phyloP scores from a whole-genome alignment of 2,797 vertebrate genomes.

The Menidia menidia region DNA sequence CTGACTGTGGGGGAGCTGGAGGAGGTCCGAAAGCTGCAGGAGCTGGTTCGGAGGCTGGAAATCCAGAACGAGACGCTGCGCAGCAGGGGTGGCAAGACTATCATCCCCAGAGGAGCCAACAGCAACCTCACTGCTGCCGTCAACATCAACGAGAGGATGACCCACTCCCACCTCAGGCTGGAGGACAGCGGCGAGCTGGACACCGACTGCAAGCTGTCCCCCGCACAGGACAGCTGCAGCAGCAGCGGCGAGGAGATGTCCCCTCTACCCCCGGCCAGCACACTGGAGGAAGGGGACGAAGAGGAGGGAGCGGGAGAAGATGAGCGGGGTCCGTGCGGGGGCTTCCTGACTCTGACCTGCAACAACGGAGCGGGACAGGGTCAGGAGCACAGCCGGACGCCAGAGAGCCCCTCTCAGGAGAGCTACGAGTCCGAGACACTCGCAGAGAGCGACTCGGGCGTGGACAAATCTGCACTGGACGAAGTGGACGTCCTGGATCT shows the following conservation, averaged over 20 bases:
- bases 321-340: conserved; percentile 42
- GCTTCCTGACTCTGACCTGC: conserved; percentile 72
- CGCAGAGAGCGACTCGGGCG: conserved; percentile 69
- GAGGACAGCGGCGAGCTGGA: conserved; percentile 59
- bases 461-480: conserved; percentile 84
- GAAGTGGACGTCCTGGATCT: conserved; percentile 90
- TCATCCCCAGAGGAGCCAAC: conserved; percentile 65
- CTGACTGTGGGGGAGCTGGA: conserved; percentile 84
- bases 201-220: conserved; percentile 69
- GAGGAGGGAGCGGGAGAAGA: conserved; percentile 53
- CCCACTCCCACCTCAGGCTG: conserved; percentile 46
- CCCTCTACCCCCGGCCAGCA: conserved; percentile 61
- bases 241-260: conserved; percentile 79
- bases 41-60: conserved; percentile 89
- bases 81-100: conserved; percentile 77
- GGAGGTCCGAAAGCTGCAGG: conserved; percentile 91
- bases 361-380: conserved; percentile 48
- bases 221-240: conserved; percentile 60
- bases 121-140: conserved; percentile 57
- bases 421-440: conserved; percentile 80
- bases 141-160: conserved; percentile 67
- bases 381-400: conserved; percentile 54
- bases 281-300: conserved; percentile 61
- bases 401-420: conserved; percentile 77
- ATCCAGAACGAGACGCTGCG: conserved; percentile 90